A percentile compares a stretch with the other conserved stretches of the same genome.
These are phyloP conservation scores for Brachylomia viminalis DNA, from an alignment of 2,888 invertebrate genomes.

Conservation along the genomic window DNA sequence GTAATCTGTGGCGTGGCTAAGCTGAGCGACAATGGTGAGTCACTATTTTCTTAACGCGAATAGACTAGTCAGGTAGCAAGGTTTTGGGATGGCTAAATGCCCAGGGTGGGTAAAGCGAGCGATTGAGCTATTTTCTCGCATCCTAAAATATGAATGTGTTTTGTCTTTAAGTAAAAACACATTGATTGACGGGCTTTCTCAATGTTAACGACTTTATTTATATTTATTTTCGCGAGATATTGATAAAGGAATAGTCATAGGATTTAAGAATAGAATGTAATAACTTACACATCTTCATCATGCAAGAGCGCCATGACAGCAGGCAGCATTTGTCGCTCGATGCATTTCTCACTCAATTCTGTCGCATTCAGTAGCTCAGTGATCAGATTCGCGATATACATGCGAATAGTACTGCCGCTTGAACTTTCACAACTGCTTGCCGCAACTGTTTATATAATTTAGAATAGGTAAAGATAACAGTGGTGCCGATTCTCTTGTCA, in stretches of 20 bases:
- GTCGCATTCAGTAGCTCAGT: constrained; percentile 78
- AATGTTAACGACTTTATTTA: neutral
- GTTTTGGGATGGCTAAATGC: neutral
- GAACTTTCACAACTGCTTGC: constrained; percentile 82
- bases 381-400: constrained; percentile 78
- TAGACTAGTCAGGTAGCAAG: neutral
- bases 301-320: constrained; percentile 80
- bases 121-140: neutral
- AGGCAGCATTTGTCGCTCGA: constrained; percentile 82
- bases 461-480: neutral
- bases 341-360: constrained; percentile 76
- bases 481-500: too few relatives aligned
- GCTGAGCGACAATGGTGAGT: too few relatives aligned
- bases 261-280: neutral
- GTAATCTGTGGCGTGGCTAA: too few relatives aligned
- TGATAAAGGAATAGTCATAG: neutral
- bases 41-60: too few relatives aligned
- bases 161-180: neutral
- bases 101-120: neutral
- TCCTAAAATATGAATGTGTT: neutral
- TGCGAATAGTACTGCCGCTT: constrained; percentile 79
- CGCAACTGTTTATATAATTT: constrained; percentile 73
- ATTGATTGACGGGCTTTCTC: neutral
- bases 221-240: neutral
- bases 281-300: constrained; percentile 82